A percentile compares a stretch with the other conserved stretches of the same genome.
Evolutionary conservation across 2,888 invertebrate genomes (phyloP).

Genomic region (Euzophera pinguis): DNA sequence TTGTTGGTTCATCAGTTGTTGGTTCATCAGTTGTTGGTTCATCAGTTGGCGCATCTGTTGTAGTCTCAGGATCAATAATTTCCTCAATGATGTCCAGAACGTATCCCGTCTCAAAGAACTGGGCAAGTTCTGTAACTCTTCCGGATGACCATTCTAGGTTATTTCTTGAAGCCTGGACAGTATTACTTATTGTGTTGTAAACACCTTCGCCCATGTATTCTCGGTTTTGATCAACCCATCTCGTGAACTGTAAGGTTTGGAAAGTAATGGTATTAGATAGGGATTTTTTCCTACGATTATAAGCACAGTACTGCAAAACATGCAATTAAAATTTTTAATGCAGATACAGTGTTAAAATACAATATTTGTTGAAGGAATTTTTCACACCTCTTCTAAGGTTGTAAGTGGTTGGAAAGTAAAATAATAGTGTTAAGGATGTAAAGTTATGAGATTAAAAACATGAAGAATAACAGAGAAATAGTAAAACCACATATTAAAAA

Average conservation of each 20-base stretch:
- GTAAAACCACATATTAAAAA: too few relatives aligned
- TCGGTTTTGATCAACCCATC: slow-evolving; percentile 46
- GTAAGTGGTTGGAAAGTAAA: too few relatives aligned
- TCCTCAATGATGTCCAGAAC: slow-evolving; percentile 39
- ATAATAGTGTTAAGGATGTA: too few relatives aligned
- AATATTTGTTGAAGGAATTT: too few relatives aligned
- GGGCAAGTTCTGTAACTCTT: slow-evolving; percentile 43
- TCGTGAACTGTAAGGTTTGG: slow-evolving; percentile 40
- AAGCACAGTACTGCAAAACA: too few relatives aligned
- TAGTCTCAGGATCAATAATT: slow-evolving; percentile 14
- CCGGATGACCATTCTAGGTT: slow-evolving; percentile 48
- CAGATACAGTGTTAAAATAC: too few relatives aligned
- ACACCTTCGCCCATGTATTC: slow-evolving; percentile 35
- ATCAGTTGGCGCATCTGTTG: neutral
- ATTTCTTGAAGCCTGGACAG: slow-evolving; percentile 35
- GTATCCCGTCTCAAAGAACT: slow-evolving; percentile 56
- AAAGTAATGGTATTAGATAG: too few relatives aligned
- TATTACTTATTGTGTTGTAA: slow-evolving; percentile 38
- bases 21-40: slow-evolving; percentile 6
- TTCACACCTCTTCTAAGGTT: too few relatives aligned
- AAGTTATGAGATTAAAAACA: too few relatives aligned
- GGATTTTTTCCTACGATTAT: too few relatives aligned
- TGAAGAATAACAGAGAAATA: too few relatives aligned
- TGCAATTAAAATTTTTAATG: too few relatives aligned
- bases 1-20: neutral